Percentiles rank a stretch among this genome's conserved stretches.
Evolutionary conservation across 2,888 invertebrate genomes (phyloP).

Genomic region (Rotaria macrura): DNA sequence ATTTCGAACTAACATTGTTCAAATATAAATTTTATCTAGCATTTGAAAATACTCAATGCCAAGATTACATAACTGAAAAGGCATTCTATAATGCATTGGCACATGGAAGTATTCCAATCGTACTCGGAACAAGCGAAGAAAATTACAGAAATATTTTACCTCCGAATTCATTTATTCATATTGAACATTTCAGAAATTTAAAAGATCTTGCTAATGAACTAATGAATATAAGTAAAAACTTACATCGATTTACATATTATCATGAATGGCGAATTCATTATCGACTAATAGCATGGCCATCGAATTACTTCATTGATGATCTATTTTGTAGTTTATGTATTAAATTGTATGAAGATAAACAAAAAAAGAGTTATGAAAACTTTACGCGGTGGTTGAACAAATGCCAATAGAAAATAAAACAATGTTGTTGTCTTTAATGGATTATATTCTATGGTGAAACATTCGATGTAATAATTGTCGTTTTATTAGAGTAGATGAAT

Average conservation of each 20-base stretch:
- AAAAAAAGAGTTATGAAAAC: background rate
- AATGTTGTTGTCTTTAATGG: too few relatives aligned
- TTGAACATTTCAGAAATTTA: background rate
- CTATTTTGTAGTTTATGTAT: background rate
- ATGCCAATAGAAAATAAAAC: background rate
- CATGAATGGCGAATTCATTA: background rate
- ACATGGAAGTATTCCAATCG: slow-evolving; percentile 26
- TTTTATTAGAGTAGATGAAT: too few relatives aligned
- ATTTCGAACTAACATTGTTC: slow-evolving; percentile 19
- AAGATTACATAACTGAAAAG: slow-evolving; percentile 32
- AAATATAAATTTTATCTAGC: slow-evolving; percentile 29
- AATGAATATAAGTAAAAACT: background rate
- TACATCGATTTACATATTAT: background rate
- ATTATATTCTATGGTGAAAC: too few relatives aligned
- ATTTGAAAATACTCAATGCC: slow-evolving; percentile 29
- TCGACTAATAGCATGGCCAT: background rate
- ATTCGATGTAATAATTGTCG: too few relatives aligned
- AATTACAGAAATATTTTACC: slow-evolving; percentile 24
- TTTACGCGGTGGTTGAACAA: background rate
- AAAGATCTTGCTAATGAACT: background rate
- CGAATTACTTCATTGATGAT: background rate
- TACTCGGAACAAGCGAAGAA: slow-evolving; percentile 12
- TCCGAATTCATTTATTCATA: slow-evolving; percentile 26
- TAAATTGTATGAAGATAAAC: background rate
- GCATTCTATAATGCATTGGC: slow-evolving; percentile 18